phyloP scores from a whole-genome alignment of 2,888 invertebrate genomes.

The Trachelus iudaicus region DNA sequence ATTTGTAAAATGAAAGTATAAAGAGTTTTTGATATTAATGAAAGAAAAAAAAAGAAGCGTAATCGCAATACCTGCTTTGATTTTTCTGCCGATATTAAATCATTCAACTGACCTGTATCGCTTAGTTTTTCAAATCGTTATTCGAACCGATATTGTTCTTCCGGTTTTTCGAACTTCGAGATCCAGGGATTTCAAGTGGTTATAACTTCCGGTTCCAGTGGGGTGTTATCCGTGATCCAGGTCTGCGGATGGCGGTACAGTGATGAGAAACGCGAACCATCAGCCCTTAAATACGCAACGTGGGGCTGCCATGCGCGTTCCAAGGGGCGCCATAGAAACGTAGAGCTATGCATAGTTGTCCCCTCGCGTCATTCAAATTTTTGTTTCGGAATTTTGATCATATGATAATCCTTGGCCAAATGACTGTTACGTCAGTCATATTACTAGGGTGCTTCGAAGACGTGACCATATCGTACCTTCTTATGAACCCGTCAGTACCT shows the following conservation, averaged over 20 bases:
- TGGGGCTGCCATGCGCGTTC: constrained; percentile 56
- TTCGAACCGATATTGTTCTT: neutral
- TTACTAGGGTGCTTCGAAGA: neutral
- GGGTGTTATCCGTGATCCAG: constrained; percentile 26
- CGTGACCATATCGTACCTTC: too few species aligned
- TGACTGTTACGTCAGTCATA: neutral
- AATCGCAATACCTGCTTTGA: too few species aligned
- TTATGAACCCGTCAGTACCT: too few species aligned
- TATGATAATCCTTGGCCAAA: constrained; percentile 25
- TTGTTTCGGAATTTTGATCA: constrained; percentile 40
- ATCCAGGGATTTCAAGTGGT: neutral
- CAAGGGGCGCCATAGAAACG: constrained; percentile 40
- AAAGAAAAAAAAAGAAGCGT: too few species aligned
- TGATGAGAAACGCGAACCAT: constrained; percentile 50
- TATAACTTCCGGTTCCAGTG: neutral
- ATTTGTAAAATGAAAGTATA: too few species aligned
- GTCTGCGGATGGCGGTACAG: constrained; percentile 49
- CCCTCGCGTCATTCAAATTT: constrained; percentile 33
- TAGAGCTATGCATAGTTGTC: constrained; percentile 27
- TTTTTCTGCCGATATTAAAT: too few species aligned
- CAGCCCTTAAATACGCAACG: constrained; percentile 60
- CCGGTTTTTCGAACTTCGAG: constrained; percentile 12
- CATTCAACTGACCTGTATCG: too few species aligned
- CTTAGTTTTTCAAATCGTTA: too few species aligned
- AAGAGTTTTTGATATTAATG: too few species aligned